phyloP scores from a whole-genome alignment of 2,797 vertebrate species.

The Myripristis jacobus region DNA sequence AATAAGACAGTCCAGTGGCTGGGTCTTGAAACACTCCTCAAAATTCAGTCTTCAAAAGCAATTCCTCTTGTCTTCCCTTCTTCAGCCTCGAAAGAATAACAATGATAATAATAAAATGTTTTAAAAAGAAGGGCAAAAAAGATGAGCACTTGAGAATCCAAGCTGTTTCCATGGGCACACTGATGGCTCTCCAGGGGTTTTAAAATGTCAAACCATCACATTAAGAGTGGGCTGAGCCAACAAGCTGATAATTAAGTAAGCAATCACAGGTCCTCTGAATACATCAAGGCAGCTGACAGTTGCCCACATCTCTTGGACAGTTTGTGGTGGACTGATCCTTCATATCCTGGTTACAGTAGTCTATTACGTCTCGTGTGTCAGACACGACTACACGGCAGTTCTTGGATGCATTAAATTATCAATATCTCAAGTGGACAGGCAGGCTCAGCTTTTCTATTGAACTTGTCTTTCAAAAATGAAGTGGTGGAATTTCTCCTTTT shows the following conservation, averaged over 20 bases:
- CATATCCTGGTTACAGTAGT: background rate
- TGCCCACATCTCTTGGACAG: background rate
- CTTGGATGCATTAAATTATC: conserved; percentile 22
- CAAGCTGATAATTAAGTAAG: background rate
- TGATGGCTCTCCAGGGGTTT: conserved; percentile 14
- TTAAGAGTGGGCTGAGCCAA: background rate
- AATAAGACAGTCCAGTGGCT: conserved; percentile 14
- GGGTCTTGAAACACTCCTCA: conserved; percentile 33
- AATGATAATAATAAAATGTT: background rate
- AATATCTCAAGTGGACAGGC: conserved; percentile 21
- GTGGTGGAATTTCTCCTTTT: conserved; percentile 32
- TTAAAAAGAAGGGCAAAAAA: background rate
- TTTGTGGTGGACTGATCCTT: background rate
- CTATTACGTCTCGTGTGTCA: conserved; percentile 9
- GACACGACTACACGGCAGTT: conserved; percentile 1
- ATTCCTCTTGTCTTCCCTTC: conserved; percentile 3
- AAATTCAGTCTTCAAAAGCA: conserved; percentile 22
- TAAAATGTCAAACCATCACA: conserved; percentile 34
- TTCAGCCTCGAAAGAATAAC: conserved; percentile 12
- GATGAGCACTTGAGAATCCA: background rate
- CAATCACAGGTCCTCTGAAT: conserved; percentile 17
- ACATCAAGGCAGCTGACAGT: conserved; percentile 1
- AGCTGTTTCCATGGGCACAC: conserved; percentile 17
- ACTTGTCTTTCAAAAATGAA: conserved; percentile 29
- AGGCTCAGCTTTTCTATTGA: background rate